Evolutionary conservation across 2,113 vertebrate species (phyloP).

Genomic region (Vimba vimba): DNA sequence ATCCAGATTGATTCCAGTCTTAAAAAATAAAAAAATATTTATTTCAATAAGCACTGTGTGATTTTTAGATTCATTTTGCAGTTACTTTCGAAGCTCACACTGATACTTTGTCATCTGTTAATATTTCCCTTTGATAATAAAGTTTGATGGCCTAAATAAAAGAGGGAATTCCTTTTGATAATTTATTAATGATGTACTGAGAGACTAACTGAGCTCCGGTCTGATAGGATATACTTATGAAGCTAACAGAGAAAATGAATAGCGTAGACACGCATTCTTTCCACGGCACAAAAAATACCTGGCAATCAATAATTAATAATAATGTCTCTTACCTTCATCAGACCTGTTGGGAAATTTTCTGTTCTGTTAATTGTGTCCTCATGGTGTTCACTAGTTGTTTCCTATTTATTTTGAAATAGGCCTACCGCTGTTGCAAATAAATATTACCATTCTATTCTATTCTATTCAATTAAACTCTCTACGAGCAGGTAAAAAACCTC

Average conservation of each 20-base stretch:
- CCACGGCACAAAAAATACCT: not conserved
- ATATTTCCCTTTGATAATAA: constrained; percentile 53
- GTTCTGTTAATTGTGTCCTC: not conserved
- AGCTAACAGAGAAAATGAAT: constrained; percentile 7
- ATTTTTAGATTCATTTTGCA: constrained; percentile 10
- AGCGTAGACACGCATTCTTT: not conserved
- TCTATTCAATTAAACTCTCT: not conserved
- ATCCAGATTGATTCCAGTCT: too few relatives aligned
- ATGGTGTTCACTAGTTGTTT: not conserved
- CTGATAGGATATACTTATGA: constrained; percentile 41
- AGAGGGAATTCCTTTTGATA: constrained; percentile 53
- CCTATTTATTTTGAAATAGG: not conserved
- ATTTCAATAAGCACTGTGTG: not conserved
- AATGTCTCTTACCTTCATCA: constrained; percentile 25
- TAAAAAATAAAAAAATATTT: too few relatives aligned
- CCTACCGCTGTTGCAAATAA: not conserved
- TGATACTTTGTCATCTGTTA: constrained; percentile 31
- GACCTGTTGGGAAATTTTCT: not conserved
- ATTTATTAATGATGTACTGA: constrained; percentile 47
- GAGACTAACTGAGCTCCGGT: not conserved
- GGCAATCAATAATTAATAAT: not conserved
- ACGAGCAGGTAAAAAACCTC: not conserved
- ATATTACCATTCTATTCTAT: not conserved
- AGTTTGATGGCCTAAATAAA: constrained; percentile 34
- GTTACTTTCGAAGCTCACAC: not conserved